These are phyloP conservation scores for Gadopsis bispinosus DNA, from an alignment of 2,797 vertebrate species.

Conservation along the genomic window DNA sequence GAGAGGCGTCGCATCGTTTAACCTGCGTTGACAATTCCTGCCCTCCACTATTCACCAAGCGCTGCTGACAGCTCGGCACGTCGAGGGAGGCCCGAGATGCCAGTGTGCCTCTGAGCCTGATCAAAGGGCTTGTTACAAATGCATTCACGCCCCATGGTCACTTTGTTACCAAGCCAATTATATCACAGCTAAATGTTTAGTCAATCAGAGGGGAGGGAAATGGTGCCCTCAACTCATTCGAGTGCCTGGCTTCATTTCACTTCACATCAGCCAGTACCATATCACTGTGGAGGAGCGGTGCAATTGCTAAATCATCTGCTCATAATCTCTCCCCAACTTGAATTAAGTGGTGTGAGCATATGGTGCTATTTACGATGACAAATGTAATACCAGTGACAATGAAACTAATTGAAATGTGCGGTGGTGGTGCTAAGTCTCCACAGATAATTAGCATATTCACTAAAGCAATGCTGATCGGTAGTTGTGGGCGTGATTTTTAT, in stretches of 20 bases:
- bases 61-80: slow-evolving; percentile 55
- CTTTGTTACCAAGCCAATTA: slow-evolving; percentile 78
- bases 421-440: slow-evolving; percentile 39
- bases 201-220: slow-evolving; percentile 68
- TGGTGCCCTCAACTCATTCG: slow-evolving; percentile 49
- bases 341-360: slow-evolving; percentile 66
- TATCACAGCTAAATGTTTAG: slow-evolving; percentile 75
- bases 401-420: slow-evolving; percentile 66
- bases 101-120: slow-evolving; percentile 56
- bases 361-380: slow-evolving; percentile 66
- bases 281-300: slow-evolving; percentile 46
- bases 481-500: slow-evolving; percentile 40
- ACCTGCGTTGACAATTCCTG: slow-evolving; percentile 28
- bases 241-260: slow-evolving; percentile 68
- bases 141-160: slow-evolving; percentile 73
- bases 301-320: slow-evolving; percentile 74
- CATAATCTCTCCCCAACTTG: slow-evolving; percentile 67
- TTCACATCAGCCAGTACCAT: slow-evolving; percentile 57
- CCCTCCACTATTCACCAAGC: slow-evolving; percentile 60
- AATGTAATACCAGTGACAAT: slow-evolving; percentile 59
- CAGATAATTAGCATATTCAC: slow-evolving; percentile 56
- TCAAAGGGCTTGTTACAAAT: slow-evolving; percentile 70
- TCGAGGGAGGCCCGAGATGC: slow-evolving; percentile 57
- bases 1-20: slow-evolving; percentile 35
- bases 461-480: slow-evolving; percentile 40